A percentile compares a stretch with the other conserved stretches of the same genome.
These are phyloP conservation scores for Syrrhaptes paradoxus DNA, from an alignment of 2,113 vertebrate species.

Conservation along the genomic window DNA sequence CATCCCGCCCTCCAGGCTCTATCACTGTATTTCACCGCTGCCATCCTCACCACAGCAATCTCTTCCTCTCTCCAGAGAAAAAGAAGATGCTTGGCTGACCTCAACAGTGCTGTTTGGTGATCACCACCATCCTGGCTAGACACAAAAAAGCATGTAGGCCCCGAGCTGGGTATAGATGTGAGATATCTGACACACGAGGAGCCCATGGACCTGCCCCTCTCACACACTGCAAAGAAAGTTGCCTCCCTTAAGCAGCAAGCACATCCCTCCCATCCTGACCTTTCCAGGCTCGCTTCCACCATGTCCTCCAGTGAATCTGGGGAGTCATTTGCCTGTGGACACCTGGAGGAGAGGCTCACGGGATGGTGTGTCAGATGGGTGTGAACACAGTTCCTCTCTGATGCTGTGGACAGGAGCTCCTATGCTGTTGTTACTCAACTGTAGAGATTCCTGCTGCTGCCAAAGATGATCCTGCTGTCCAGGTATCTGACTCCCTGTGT, in stretches of 20 bases:
- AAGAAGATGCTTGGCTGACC: rapidly evolving
- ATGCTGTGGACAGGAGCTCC: rapidly evolving
- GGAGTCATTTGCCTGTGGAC: neutral
- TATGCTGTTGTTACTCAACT: neutral
- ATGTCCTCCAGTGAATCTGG: neutral
- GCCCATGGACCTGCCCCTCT: neutral
- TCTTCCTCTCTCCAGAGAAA: neutral
- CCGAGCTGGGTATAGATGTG: rapidly evolving
- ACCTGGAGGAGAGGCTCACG: neutral
- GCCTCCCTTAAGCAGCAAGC: neutral
- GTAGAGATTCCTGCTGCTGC: neutral
- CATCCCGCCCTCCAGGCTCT: rapidly evolving
- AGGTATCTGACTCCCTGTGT: rapidly evolving
- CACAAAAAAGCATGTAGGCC: rapidly evolving
- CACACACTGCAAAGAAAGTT: neutral
- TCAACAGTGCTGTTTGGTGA: neutral
- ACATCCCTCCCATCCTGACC: rapidly evolving
- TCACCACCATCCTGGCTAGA: neutral
- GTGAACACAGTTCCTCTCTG: rapidly evolving
- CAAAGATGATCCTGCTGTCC: neutral
- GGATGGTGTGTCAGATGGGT: neutral
- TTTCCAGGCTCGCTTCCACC: rapidly evolving
- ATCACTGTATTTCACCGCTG: neutral
- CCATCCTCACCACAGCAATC: rapidly evolving
- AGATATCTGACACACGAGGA: neutral